Conservation (phyloP, 1,140 invertebrate genomes). For the Drosophila erecta region DNA sequence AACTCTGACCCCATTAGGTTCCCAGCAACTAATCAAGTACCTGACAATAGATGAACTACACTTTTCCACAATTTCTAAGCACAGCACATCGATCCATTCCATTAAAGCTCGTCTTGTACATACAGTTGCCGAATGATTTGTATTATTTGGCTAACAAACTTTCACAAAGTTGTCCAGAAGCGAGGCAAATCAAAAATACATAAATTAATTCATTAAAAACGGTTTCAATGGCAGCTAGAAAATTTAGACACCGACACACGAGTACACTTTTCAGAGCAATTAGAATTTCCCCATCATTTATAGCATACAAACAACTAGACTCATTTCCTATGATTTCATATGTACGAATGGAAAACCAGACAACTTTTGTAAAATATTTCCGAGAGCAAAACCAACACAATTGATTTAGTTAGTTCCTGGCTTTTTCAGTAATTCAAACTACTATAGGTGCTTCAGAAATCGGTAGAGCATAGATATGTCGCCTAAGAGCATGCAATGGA, state of each 20-base stretch:
- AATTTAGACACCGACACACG: slow-evolving; percentile 38
- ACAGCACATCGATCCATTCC: neutral
- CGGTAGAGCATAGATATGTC: neutral
- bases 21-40: slow-evolving; percentile 76
- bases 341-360: slow-evolving; percentile 23
- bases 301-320: slow-evolving; percentile 36
- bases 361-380: slow-evolving; percentile 75
- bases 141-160: slow-evolving; percentile 26
- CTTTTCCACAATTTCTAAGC: slow-evolving; percentile 21
- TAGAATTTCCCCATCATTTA: slow-evolving; percentile 2
- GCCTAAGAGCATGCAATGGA: neutral
- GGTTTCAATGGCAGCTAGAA: slow-evolving; percentile 68
- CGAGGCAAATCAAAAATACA: slow-evolving; percentile 13
- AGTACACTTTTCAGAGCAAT: slow-evolving; percentile 33
- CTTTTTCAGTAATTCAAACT: neutral
- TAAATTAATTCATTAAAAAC: slow-evolving; percentile 56
- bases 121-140: slow-evolving; percentile 31
- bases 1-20: slow-evolving; percentile 21
- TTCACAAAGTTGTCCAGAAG: slow-evolving; percentile 39
- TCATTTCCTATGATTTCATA: slow-evolving; percentile 33
- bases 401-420: slow-evolving; percentile 14
- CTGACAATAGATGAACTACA: slow-evolving; percentile 78
- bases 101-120: slow-evolving; percentile 56
- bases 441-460: neutral
- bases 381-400: slow-evolving; percentile 6